Conservation (phyloP, 2,797 vertebrate species). For the Eurystomus glaucurus region DNA sequence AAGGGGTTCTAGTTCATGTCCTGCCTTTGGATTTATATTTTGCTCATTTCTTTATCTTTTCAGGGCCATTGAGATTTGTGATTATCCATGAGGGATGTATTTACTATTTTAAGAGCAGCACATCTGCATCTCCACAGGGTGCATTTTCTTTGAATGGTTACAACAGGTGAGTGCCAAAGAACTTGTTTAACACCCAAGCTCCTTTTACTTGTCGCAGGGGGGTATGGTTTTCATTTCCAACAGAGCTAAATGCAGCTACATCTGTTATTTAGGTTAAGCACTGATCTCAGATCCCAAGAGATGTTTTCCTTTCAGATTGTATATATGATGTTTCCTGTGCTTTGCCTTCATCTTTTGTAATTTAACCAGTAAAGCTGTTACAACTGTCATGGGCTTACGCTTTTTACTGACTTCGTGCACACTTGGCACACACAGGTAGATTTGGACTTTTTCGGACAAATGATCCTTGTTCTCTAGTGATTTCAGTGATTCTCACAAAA, state of each 20-base stretch:
- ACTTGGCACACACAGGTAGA: not conserved
- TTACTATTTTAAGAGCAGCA: conserved; percentile 98
- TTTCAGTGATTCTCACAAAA: not conserved
- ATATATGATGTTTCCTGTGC: not conserved
- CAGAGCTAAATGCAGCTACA: not conserved
- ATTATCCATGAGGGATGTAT: conserved; percentile 95
- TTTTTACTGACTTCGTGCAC: not conserved
- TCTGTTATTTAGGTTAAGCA: not conserved
- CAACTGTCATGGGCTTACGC: not conserved
- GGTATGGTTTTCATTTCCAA: not conserved
- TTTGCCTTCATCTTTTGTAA: not conserved
- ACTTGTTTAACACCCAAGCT: not conserved
- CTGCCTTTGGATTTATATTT: not conserved
- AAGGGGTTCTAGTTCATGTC: not conserved
- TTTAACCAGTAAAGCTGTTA: not conserved
- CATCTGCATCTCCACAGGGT: conserved; percentile 93
- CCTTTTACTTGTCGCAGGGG: not conserved
- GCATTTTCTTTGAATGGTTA: conserved; percentile 97
- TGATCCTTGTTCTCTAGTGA: not conserved
- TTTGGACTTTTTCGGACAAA: not conserved
- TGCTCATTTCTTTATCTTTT: not conserved
- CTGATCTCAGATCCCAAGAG: not conserved
- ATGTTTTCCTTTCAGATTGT: not conserved
- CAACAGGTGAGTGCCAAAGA: conserved; percentile 89
- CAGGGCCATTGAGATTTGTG: conserved; percentile 95